These are phyloP conservation scores for Myopa tessellatipennis DNA, from an alignment of 2,888 invertebrate species.

Conservation along the genomic window DNA sequence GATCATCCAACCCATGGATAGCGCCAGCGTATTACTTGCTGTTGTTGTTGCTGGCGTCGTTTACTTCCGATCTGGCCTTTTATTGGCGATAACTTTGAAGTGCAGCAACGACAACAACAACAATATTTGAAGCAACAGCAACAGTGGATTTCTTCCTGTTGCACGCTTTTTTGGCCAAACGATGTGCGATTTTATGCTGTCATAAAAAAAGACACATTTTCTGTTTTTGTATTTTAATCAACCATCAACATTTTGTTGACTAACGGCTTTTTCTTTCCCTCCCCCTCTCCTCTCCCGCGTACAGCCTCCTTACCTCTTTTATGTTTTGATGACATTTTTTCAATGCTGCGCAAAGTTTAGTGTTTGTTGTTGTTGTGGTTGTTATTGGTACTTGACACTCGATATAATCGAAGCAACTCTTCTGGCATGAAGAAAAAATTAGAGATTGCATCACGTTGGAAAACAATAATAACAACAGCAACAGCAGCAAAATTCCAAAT, in stretches of 20 bases:
- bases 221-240: neutral
- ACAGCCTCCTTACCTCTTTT: too few relatives aligned
- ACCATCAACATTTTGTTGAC: neutral
- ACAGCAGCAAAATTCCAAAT: too few relatives aligned
- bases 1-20: too few relatives aligned
- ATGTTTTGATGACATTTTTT: neutral
- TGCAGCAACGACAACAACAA: constrained; percentile 41
- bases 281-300: too few relatives aligned
- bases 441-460: too few relatives aligned
- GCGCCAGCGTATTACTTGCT: neutral
- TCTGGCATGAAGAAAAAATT: too few relatives aligned
- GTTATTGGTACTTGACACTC: neutral
- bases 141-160: constrained; percentile 16
- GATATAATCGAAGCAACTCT: too few relatives aligned
- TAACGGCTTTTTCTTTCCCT: too few relatives aligned
- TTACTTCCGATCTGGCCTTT: constrained; percentile 45
- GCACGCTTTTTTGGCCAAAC: neutral
- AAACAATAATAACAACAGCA: too few relatives aligned
- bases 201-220: neutral
- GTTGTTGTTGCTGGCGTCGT: neutral
- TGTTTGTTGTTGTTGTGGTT: neutral
- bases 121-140: constrained; percentile 31
- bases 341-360: neutral
- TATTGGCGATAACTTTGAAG: constrained; percentile 16
- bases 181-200: neutral